Conservation (phyloP, 2,113 vertebrate genomes). For the Centrocercus urophasianus region DNA sequence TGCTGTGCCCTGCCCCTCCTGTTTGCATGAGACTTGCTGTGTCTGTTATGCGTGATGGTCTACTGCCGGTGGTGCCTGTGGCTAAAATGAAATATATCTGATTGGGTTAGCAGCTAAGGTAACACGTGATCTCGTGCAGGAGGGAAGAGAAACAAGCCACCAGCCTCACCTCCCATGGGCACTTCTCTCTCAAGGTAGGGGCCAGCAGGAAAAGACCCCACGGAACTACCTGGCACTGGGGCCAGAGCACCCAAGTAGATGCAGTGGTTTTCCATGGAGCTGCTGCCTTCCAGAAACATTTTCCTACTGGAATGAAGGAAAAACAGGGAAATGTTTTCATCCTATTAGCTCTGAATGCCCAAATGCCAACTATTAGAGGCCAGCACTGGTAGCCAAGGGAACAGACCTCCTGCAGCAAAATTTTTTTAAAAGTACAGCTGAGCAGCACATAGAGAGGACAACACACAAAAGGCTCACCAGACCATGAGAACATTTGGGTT, state of each 20-base stretch:
- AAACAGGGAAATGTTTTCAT: slow-evolving; percentile 10
- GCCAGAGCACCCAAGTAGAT: rapidly evolving
- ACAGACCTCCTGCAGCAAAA: slow-evolving; percentile 28
- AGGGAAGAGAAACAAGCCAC: neutral
- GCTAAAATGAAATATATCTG: neutral
- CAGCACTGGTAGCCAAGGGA: slow-evolving; percentile 57
- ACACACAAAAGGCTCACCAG: neutral
- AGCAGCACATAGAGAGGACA: neutral
- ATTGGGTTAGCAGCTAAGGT: neutral
- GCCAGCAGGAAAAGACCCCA: neutral
- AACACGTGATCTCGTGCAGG: neutral
- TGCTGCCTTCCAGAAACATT: neutral
- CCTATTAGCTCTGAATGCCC: neutral
- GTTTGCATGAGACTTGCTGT: neutral
- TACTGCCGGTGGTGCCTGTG: neutral
- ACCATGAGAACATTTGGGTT: slow-evolving; percentile 4
- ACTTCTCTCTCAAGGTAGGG: neutral
- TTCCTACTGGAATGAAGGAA: neutral
- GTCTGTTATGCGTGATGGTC: neutral
- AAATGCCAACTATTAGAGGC: slow-evolving; percentile 24
- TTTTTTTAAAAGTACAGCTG: neutral
- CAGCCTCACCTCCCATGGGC: neutral
- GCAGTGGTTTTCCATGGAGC: neutral
- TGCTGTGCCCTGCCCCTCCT: neutral
- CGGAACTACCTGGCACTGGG: neutral